A percentile compares a stretch with the other conserved stretches of the same genome.
phyloP scores from a whole-genome alignment of 2,888 invertebrate species.

The Leptinotarsa rubiginosa region DNA sequence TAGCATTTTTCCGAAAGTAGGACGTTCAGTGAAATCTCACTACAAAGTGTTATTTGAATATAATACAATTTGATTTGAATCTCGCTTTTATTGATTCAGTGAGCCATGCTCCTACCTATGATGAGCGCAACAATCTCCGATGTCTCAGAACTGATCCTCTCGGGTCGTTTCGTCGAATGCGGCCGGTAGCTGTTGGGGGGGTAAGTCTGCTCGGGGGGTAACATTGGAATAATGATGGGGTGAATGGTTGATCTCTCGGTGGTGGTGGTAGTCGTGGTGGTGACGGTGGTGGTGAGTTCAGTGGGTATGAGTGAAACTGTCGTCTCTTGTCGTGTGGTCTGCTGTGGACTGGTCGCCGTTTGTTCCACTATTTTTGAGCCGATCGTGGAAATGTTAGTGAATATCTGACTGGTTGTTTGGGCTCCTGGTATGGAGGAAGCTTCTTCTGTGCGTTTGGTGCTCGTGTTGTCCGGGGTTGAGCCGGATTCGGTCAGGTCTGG shows the following conservation, averaged over 20 bases:
- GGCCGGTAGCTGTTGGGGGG: slow-evolving; percentile 25
- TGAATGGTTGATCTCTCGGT: slow-evolving; percentile 38
- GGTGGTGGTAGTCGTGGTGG: slow-evolving; percentile 25
- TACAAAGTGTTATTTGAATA: no score
- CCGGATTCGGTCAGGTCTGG: slow-evolving; percentile 31
- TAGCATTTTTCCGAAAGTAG: no score
- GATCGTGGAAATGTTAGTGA: slow-evolving; percentile 28
- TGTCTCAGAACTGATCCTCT: slow-evolving; percentile 75
- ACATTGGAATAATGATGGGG: slow-evolving; percentile 27
- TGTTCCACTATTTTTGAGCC: slow-evolving; percentile 31
- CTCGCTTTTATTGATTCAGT: no score
- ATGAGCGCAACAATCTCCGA: slow-evolving; percentile 82
- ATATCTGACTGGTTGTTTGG: slow-evolving; percentile 6
- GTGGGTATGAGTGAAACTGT: slow-evolving; percentile 35
- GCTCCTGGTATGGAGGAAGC: neutral
- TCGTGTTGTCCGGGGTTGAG: slow-evolving; percentile 47
- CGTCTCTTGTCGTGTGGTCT: slow-evolving; percentile 42
- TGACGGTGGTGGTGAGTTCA: slow-evolving; percentile 37
- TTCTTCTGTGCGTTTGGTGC: slow-evolving; percentile 59
- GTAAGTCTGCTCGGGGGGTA: slow-evolving; percentile 29
- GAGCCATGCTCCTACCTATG: slow-evolving; percentile 67
- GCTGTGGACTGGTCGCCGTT: slow-evolving; percentile 35
- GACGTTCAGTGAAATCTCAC: no score
- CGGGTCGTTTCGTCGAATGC: slow-evolving; percentile 60
- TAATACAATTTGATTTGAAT: no score